Evolutionary conservation across 2,888 invertebrate species (phyloP).

Genomic region (Ernsta delagoae): DNA sequence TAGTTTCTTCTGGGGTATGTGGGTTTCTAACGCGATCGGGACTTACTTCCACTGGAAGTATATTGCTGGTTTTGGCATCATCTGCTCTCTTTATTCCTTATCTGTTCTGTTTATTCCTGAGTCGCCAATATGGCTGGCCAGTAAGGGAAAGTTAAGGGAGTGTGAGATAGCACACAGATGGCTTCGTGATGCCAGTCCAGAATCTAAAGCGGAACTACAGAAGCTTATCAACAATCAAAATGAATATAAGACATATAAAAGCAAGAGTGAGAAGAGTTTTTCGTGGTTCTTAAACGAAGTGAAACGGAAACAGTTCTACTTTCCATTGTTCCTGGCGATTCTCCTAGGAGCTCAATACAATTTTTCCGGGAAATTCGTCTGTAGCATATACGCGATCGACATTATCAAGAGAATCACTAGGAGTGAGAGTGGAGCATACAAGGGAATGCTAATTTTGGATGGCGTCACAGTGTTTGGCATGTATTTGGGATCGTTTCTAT

Average conservation of each 20-base stretch:
- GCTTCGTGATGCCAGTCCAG: conserved; percentile 51
- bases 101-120: conserved; percentile 6
- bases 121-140: conserved; percentile 55
- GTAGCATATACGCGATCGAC: conserved; percentile 26
- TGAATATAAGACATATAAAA: neutral
- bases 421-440: conserved; percentile 8
- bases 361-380: conserved; percentile 27
- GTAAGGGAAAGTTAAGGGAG: conserved; percentile 55
- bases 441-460: conserved; percentile 27
- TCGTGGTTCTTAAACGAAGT: neutral
- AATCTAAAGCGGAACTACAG: conserved; percentile 52
- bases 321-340: conserved; percentile 2
- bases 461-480: conserved; percentile 22
- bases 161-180: conserved; percentile 53
- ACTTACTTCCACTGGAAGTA: conserved; percentile 41
- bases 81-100: conserved; percentile 14
- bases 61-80: conserved; percentile 48
- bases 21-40: conserved; percentile 52
- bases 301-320: conserved; percentile 12
- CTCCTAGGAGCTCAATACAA: conserved; percentile 14
- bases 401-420: conserved; percentile 21
- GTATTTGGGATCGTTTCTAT: conserved; percentile 17
- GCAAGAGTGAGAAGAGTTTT: neutral
- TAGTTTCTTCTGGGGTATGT: conserved; percentile 49
- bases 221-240: conserved; percentile 44